Evolutionary conservation across 2,888 invertebrate species (phyloP), one percentile per base, ranked within the genome.

Genomic region (Bimastos eiseni): DNA sequence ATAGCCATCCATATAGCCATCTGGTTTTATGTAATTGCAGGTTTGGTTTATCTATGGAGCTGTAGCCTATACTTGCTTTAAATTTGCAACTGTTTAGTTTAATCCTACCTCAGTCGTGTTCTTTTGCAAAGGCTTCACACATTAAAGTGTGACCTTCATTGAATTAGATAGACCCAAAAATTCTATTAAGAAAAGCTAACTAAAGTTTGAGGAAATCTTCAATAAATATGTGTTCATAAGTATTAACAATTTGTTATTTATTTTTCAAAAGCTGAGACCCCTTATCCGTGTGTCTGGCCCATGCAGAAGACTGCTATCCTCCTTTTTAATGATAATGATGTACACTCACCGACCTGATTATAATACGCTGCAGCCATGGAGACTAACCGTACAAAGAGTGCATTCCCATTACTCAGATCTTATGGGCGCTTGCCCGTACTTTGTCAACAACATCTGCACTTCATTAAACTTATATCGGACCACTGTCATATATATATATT

Each of bases 381-480:
- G 70, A 70, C 70, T 55, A 70, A 8, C 70, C 17, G 70, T 70
- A n/a, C 70, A 70, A 70, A n/a, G 8, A 70, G 70, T 70, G 70
- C 30, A 70, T 70, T 70, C 70, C 70, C 70, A 70, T 70, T 70
- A 70, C 70, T 70, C 70, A 70, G 70, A n/a, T n/a, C n/a, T 8
- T 70, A 70, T 11, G n/a, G n/a, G 70, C 70, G 30, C n/a, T n/a
- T 70, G 70, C 0, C 49, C 24, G 24, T 49, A 49, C 13, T 70
- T 70, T 70, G 70, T 70, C 70, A 70, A n/a, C 70, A n/a, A 70
- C 70, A 70, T 70, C 70, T 70, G 70, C 70, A 70, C n/a, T 70
- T 70, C 8, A 70, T 70, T 70, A 70, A 55, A 55, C 55, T 30
- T 44, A 11, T 44, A 44, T 44, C 2, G 11, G 15, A 17, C 2